Base-by-base conservation (phyloP, 2,797 vertebrate genomes). In the Scomberomorus guttatus region DNA sequence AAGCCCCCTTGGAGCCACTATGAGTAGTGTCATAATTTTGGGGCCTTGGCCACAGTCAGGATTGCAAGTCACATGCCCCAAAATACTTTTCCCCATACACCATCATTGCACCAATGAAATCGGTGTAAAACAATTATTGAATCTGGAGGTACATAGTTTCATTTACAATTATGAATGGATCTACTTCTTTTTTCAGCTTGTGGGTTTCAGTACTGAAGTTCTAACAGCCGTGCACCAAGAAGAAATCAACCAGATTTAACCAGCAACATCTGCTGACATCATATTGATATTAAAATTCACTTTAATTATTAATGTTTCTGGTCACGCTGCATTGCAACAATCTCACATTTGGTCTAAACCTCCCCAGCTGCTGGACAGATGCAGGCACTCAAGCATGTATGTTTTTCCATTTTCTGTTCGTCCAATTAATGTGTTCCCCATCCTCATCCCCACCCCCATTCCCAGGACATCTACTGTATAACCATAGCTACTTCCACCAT, bases 381-480 rank as follows among this genome's bases (percentile, higher is more conserved):
- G 66, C 15, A 32, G 34, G 0, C 20, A 11, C 37, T 64, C 60
- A 32, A 44, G 66, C 69, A 22, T 59, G 34, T 42, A 29, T 4
- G 2, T 5, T 4, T 62, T 66, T 69, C 44, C 11, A 48, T 81
- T 79, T 78, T 67, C 69, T 1, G 60, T 54, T 48, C 17, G 22
- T 63, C 61, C 65, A 66, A 15, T 85, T 73, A 4, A 4, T 1
- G 37, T 13, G 10, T 32, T 42, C 44, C 6, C 44, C 15, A 54
- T 58, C 12, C 14, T 50, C 18, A 20, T 7, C 46, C 6, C 61
- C 60, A 6, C 42, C 15, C 17, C 13, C n/a, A 8, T 37, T 39
- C 65, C 20, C 42, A 58, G 10, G 9, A 27, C 54, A 20, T 34
- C 39, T 32, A 0, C 37, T 68, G 9, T 32, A 37, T 6, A 42